A percentile compares a stretch with the other conserved stretches of the same genome.
Conservation (phyloP, 2,888 invertebrate genomes). For the Acleris holmiana region DNA sequence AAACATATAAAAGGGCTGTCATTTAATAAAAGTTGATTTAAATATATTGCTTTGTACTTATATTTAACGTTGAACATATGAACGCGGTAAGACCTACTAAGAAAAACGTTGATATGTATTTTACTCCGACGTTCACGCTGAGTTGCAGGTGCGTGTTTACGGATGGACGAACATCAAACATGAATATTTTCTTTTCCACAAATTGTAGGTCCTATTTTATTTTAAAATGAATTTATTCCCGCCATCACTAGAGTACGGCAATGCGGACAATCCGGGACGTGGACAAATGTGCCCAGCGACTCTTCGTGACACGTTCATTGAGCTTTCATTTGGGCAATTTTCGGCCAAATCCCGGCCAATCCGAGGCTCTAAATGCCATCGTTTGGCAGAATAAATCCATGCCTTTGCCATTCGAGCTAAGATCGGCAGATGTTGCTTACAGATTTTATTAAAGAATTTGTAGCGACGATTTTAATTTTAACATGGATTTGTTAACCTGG, state of each 20-base stretch:
- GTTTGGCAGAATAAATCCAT: slow-evolving; percentile 65
- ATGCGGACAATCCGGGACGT: slow-evolving; percentile 81
- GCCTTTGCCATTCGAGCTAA: slow-evolving; percentile 45
- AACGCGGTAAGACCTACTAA: no score
- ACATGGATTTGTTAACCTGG: no score
- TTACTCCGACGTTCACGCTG: no score
- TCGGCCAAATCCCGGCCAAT: slow-evolving; percentile 79
- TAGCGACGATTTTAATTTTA: neutral
- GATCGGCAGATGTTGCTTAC: slow-evolving; percentile 19
- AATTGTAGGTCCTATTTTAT: neutral
- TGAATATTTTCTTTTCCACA: neutral
- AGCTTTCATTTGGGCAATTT: slow-evolving; percentile 83
- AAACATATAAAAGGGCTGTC: no score
- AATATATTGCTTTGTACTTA: no score
- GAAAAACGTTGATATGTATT: no score
- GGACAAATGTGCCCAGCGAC: slow-evolving; percentile 79
- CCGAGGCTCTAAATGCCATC: slow-evolving; percentile 65
- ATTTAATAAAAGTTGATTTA: no score
- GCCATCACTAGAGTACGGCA: slow-evolving; percentile 70
- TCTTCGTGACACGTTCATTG: slow-evolving; percentile 81
- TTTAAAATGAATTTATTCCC: neutral
- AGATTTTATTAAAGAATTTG: neutral
- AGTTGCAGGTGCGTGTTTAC: no score
- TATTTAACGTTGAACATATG: no score
- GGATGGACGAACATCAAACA: no score